Conservation (phyloP, 1,140 invertebrate species). For the Cydia pomonella region DNA sequence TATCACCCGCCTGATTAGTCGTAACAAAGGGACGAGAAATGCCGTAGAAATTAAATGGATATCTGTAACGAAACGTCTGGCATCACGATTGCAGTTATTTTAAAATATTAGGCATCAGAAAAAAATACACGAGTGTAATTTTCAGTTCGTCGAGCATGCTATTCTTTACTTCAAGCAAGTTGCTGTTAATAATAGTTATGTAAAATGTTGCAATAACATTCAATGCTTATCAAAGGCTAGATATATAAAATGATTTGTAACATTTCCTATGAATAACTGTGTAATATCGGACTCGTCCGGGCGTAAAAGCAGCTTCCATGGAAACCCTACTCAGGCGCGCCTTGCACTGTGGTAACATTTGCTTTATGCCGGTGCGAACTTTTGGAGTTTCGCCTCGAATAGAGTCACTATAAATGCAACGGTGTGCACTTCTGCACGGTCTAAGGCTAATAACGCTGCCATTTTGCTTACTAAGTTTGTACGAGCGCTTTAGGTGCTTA, state of each 20-base stretch:
- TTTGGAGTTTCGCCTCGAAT: constrained; percentile 24
- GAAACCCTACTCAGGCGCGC: neutral
- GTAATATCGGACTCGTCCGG: neutral
- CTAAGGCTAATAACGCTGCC: constrained; percentile 29
- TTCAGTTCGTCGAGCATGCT: neutral
- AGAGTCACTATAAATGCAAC: constrained; percentile 32
- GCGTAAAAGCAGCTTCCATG: neutral
- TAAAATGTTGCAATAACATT: neutral
- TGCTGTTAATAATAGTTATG: neutral
- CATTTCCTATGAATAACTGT: neutral
- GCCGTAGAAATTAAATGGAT: too few relatives aligned
- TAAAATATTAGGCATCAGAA: neutral
- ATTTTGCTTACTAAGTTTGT: constrained; percentile 29
- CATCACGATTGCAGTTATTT: too few relatives aligned
- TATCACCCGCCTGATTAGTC: too few relatives aligned
- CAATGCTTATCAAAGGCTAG: neutral
- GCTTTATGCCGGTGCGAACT: constrained; percentile 31
- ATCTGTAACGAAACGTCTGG: too few relatives aligned
- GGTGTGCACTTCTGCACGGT: constrained; percentile 9
- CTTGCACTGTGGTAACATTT: constrained; percentile 16
- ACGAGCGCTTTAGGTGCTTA: constrained; percentile 20
- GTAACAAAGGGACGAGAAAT: too few relatives aligned
- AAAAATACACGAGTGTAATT: neutral
- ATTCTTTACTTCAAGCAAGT: neutral
- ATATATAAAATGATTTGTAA: too few relatives aligned